Evolutionary conservation across 2,888 invertebrate genomes (phyloP).

Genomic region (Dioctria linearis): DNA sequence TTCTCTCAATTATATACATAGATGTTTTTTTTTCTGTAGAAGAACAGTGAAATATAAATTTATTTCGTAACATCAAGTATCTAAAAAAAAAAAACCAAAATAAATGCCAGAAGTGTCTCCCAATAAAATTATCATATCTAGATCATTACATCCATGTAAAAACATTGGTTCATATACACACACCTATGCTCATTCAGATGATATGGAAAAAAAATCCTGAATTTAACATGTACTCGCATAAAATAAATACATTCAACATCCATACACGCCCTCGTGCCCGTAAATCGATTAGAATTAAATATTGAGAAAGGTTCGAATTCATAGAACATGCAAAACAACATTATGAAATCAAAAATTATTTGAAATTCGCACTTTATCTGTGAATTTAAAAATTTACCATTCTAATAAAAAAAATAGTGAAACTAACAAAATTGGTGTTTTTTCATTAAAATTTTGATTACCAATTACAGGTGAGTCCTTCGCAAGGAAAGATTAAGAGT

Average conservation of each 20-base stretch:
- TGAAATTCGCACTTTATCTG: constrained; percentile 39
- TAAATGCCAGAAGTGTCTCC: constrained; percentile 47
- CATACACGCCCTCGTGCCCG: neutral
- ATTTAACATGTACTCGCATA: constrained; percentile 27
- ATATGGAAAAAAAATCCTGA: constrained; percentile 9
- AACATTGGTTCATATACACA: neutral
- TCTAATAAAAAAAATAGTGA: constrained; percentile 47
- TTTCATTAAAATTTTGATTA: neutral
- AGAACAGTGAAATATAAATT: constrained; percentile 20
- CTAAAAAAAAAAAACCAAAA: neutral
- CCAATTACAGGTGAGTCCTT: too few relatives aligned
- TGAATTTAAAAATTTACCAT: constrained; percentile 45
- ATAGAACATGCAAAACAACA: neutral
- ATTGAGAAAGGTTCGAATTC: neutral
- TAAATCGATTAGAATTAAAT: neutral
- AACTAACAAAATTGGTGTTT: neutral
- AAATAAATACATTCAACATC: neutral
- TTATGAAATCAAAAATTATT: constrained; percentile 11
- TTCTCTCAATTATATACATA: too few relatives aligned
- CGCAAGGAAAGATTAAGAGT: too few relatives aligned
- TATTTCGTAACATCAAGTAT: constrained; percentile 27
- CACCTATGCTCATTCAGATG: neutral
- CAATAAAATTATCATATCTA: constrained; percentile 19
- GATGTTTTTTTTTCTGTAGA: neutral
- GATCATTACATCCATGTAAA: neutral